Evolutionary conservation across 2,113 vertebrate species (phyloP).

Genomic region (Burhinus bistriatus): DNA sequence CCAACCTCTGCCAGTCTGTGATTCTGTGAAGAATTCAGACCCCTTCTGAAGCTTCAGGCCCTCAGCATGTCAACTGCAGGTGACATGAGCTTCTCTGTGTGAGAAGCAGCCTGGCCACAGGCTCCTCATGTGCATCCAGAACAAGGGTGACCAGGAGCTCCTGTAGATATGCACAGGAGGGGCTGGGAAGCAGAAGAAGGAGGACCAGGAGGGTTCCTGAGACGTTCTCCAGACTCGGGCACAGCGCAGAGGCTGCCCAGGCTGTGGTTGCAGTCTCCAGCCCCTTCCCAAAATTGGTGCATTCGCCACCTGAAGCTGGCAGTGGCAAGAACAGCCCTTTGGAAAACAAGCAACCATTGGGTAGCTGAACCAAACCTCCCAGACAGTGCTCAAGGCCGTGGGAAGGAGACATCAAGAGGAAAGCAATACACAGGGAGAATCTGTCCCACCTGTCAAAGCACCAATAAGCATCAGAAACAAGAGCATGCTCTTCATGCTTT

Average conservation of each 20-base stretch:
- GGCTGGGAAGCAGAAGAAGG: not conserved
- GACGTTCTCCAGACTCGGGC: not conserved
- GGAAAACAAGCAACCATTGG: not conserved
- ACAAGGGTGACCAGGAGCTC: not conserved
- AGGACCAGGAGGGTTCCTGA: not conserved
- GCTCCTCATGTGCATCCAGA: accelerated
- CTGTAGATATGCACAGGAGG: too few relatives aligned
- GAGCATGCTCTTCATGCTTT: not conserved
- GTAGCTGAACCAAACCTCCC: too few relatives aligned
- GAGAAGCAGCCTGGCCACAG: not conserved
- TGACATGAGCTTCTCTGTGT: not conserved
- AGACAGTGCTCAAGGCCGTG: accelerated
- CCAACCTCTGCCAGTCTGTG: not conserved
- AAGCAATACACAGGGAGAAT: not conserved
- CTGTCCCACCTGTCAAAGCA: not conserved
- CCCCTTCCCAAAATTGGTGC: not conserved
- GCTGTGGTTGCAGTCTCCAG: not conserved
- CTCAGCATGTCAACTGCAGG: not conserved
- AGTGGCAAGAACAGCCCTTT: not conserved
- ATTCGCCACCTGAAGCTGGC: not conserved
- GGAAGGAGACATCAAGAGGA: not conserved
- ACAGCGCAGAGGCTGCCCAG: not conserved
- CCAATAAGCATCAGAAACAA: not conserved
- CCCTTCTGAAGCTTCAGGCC: not conserved
- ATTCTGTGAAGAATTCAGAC: not conserved